Conservation (phyloP, 2,113 vertebrate species). For the Osmerus eperlanus region DNA sequence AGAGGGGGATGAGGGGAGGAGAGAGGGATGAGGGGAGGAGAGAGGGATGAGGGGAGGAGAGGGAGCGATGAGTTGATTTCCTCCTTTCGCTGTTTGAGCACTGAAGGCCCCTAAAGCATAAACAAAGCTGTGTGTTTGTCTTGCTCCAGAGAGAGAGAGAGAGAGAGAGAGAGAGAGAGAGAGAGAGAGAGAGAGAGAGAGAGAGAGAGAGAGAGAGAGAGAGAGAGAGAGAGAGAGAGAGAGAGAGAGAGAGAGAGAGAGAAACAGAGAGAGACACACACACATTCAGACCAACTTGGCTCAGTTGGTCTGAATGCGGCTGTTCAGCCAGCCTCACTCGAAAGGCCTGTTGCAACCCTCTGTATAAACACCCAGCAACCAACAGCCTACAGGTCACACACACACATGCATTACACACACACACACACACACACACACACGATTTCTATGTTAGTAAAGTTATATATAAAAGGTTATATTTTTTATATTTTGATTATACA, state of each 20-base stretch:
- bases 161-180: no score
- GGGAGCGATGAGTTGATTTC: slow-evolving; percentile 57
- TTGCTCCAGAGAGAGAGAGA: slow-evolving; percentile 33
- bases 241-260: no score
- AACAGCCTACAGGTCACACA: slow-evolving; percentile 45
- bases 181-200: no score
- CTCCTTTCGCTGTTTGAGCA: slow-evolving; percentile 62
- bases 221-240: no score
- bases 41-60: no score
- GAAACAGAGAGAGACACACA: no score
- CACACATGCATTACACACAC: background rate
- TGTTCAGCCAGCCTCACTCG: slow-evolving; percentile 53
- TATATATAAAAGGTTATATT: no score
- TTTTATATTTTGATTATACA: no score
- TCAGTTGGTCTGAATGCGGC: slow-evolving; percentile 50
- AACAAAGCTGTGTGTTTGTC: slow-evolving; percentile 68
- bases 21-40: no score
- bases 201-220: background rate
- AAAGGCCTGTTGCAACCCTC: slow-evolving; percentile 43
- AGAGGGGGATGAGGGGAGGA: slow-evolving; percentile 24
- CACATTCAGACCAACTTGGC: slow-evolving; percentile 59
- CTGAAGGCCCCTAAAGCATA: slow-evolving; percentile 69
- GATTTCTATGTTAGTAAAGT: no score
- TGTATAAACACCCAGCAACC: slow-evolving; percentile 31
- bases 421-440: background rate